Conservation (phyloP, 2,888 invertebrate genomes). For the Aethes cnicana region DNA sequence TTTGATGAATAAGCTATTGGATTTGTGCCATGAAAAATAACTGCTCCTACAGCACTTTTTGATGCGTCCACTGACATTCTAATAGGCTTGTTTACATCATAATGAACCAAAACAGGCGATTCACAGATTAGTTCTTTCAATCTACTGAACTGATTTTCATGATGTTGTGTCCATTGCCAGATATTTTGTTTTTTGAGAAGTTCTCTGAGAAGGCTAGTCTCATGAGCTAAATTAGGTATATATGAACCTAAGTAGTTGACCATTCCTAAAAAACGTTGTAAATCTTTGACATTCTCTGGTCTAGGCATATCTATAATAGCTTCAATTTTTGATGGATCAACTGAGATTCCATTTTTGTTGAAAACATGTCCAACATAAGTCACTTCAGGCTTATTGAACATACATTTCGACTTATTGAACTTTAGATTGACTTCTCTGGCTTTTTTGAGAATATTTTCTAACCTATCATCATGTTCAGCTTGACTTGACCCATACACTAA, state of each 20-base stretch:
- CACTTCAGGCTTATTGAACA: slow-evolving; percentile 2
- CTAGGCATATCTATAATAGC: neutral
- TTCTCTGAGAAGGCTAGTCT: neutral
- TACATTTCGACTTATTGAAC: neutral
- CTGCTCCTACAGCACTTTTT: slow-evolving; percentile 32
- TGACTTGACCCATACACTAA: slow-evolving; percentile 18
- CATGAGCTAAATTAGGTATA: neutral
- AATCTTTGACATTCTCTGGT: slow-evolving; percentile 13
- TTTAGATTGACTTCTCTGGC: slow-evolving; percentile 25
- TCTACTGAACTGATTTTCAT: slow-evolving; percentile 30
- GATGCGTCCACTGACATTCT: slow-evolving; percentile 13
- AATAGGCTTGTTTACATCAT: neutral
- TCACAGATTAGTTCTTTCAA: slow-evolving; percentile 29
- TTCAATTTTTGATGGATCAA: neutral
- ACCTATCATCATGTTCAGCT: slow-evolving; percentile 19
- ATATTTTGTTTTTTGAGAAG: slow-evolving; percentile 37
- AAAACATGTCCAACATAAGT: slow-evolving; percentile 25
- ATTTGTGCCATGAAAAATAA: slow-evolving; percentile 35
- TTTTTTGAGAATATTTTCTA: slow-evolving; percentile 23
- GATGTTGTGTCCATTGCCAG: slow-evolving; percentile 39
- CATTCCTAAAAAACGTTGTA: slow-evolving; percentile 30
- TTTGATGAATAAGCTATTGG: slow-evolving; percentile 40
- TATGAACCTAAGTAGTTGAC: neutral
- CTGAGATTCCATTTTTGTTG: neutral
- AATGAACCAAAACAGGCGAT: slow-evolving; percentile 29